Base-by-base conservation (phyloP, 2,113 vertebrate species). In the Vulpes vulpes region DNA sequence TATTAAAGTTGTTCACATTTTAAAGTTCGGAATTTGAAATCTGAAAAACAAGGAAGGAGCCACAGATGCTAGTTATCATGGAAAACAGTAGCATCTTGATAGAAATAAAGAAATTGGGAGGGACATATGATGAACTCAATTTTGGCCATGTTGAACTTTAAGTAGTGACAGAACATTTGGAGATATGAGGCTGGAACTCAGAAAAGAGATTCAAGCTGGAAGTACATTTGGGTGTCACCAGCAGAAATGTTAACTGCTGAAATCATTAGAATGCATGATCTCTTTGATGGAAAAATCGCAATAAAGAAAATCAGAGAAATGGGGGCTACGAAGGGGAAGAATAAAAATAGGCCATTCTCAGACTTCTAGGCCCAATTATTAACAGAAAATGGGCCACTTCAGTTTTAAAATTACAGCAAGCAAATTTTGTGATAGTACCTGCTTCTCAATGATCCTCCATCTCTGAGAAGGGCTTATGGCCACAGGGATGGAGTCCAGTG, bases 41-140 rank as follows among this genome's bases (percentile, higher is more conserved):
- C 60, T 93, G 78, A 92, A 85, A 97, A 97, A 76, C 73, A 71
- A 94, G 51, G 25, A 95, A 85, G 78, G 51, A 96, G n/a, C 38
- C 91, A 22, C 95, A 97, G 93, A 97, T 94, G 96, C 95, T 43
- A 79, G 82, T 71, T 89, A 65, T 96, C 93, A 57, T 79, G 22
- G 74, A 93, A 97, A 93, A 93, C 60, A 93, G 91, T 32, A 94
- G 94, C 95, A 97, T 97, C 97, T 97, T 96, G 96, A 96, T 51
- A 94, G 94, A 95, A 97, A 96, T 83, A 43, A 97, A 91, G 91
- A 93, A 91, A 74, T 71, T 74, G 87, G 64, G 89, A 98, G 84
- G 96, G 83, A 97, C 97, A 98, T 92, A 97, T 96, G 98, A 98
- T 86, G 83, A 98, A 93, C 94, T 74, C 97, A 94, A 60, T 96